Evolutionary conservation across 2,113 vertebrate genomes (phyloP).

Genomic region (mouse (Mus musculus)): GRCm39 chr6:115452501-115453000

Average conservation of each 20-base stretch:
- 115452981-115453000: neutral
- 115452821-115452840: slow-evolving; percentile 43
- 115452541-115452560: neutral
- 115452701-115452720: neutral
- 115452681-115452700: neutral
- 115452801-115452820: neutral
- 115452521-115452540: neutral
- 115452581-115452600: slow-evolving; percentile 57
- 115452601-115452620: slow-evolving; percentile 8
- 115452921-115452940: neutral
- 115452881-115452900: slow-evolving; percentile 6
- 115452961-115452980: neutral
- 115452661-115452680: neutral
- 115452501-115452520: neutral
- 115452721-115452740: neutral
- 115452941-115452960: neutral
- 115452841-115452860: neutral
- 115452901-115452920: neutral
- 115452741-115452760: neutral
- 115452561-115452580: neutral
- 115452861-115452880: neutral
- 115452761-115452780: neutral
- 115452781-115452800: neutral
- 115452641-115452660: neutral
- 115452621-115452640: slow-evolving; percentile 45